Percentiles rank a stretch among this genome's conserved stretches.
Evolutionary conservation across 2,797 vertebrate genomes (phyloP).

Genomic region (Oreochromis mossambicus): DNA sequence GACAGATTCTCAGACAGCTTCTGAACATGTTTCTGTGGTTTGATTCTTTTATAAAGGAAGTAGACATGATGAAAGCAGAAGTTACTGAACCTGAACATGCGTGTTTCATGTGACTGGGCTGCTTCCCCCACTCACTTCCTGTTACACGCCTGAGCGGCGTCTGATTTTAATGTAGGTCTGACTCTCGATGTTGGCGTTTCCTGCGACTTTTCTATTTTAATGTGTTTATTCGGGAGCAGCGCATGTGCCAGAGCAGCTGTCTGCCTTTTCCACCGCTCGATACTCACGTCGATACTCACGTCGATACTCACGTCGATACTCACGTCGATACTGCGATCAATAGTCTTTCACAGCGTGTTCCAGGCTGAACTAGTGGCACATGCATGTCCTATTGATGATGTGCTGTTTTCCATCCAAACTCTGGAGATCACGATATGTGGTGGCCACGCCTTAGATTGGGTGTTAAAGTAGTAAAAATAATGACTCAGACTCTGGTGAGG

Average conservation of each 20-base stretch:
- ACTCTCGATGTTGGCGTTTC: not conserved
- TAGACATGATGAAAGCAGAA: not conserved
- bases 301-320: rapidly evolving
- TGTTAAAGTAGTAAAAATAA: not conserved
- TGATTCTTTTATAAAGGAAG: not conserved
- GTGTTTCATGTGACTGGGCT: not conserved
- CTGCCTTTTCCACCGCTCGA: conserved; percentile 22
- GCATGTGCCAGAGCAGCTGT: not conserved
- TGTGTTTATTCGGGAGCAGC: not conserved
- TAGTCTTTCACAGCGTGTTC: not conserved
- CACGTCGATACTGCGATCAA: not conserved
- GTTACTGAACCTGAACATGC: not conserved
- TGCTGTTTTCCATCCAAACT: not conserved
- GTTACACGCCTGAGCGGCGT: not conserved
- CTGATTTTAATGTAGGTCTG: not conserved
- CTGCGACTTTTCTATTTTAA: not conserved
- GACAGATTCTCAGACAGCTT: not conserved
- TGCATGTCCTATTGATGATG: not conserved
- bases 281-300: too few relatives aligned
- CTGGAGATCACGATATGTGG: not conserved
- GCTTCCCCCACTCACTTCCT: not conserved
- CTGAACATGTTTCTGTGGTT: not conserved
- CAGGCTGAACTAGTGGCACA: not conserved
- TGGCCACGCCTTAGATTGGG: not conserved
- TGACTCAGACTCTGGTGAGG: not conserved